Evolutionary conservation across 2,113 vertebrate species (phyloP).

Genomic region (Eonycteris spelaea): DNA sequence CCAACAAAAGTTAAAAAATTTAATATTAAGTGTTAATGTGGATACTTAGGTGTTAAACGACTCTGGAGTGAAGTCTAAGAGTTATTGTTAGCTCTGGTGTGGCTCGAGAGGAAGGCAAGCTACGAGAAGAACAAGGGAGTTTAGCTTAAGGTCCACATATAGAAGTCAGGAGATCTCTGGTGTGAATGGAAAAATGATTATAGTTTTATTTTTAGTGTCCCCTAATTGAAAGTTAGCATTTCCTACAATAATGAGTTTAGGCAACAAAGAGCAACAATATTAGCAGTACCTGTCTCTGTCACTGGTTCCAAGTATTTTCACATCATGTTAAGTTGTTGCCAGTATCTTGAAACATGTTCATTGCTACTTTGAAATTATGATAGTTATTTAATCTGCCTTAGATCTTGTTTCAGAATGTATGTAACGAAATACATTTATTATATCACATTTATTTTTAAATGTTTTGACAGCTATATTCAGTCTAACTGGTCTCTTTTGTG

Average conservation of each 20-base stretch:
- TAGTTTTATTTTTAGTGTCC: background rate
- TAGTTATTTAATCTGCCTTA: background rate
- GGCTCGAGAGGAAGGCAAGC: background rate
- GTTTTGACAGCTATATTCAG: background rate
- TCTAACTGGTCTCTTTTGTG: background rate
- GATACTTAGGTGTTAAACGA: background rate
- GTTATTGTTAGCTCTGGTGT: background rate
- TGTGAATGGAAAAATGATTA: background rate
- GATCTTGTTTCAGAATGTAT: background rate
- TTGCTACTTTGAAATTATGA: background rate
- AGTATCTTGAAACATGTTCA: background rate
- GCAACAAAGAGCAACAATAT: background rate
- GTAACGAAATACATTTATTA: background rate
- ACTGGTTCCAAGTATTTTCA: background rate
- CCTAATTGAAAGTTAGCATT: background rate
- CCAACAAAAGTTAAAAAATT: background rate
- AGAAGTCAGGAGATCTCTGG: background rate
- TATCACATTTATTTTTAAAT: background rate
- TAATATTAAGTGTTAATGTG: background rate
- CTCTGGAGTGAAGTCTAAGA: background rate
- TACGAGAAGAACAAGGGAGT: background rate
- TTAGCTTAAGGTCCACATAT: background rate
- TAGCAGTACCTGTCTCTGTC: background rate
- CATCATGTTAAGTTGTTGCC: background rate
- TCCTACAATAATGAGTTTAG: background rate